phyloP scores from a whole-genome alignment of 2,888 invertebrate genomes.

The Iselma pallidipennis region DNA sequence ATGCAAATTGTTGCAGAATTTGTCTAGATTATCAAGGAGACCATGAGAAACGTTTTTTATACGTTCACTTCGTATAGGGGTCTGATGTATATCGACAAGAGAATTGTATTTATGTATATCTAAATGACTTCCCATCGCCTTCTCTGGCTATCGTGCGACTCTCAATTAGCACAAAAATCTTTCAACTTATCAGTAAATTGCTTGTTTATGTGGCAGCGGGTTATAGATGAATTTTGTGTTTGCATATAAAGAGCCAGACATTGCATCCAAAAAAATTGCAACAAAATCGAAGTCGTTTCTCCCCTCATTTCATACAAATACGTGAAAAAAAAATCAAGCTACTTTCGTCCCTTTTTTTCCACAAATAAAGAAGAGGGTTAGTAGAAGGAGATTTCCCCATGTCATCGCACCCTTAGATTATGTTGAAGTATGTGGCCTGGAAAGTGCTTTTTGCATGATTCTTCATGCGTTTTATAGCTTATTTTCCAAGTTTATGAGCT shows the following conservation, averaged over 20 bases:
- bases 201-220: slow-evolving; percentile 28
- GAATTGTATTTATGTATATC: slow-evolving; percentile 2
- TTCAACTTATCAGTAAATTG: slow-evolving; percentile 34
- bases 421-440: too few relatives aligned
- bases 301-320: too few relatives aligned
- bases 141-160: slow-evolving; percentile 43
- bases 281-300: too few relatives aligned
- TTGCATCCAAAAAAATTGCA: too few relatives aligned
- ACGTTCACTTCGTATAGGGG: slow-evolving; percentile 44
- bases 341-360: too few relatives aligned
- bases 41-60: slow-evolving; percentile 42
- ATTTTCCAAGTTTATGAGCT: too few relatives aligned
- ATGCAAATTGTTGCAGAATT: slow-evolving; percentile 57
- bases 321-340: too few relatives aligned
- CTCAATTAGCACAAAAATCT: slow-evolving; percentile 48
- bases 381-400: too few relatives aligned
- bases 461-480: too few relatives aligned
- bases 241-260: not conserved
- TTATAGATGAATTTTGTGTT: slow-evolving; percentile 3
- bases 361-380: too few relatives aligned
- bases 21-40: slow-evolving; percentile 54
- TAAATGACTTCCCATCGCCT: slow-evolving; percentile 16
- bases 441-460: too few relatives aligned
- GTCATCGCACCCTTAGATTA: too few relatives aligned
- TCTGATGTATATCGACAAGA: slow-evolving; percentile 47